Conservation (phyloP, 2,888 invertebrate genomes). For the Ochropacha duplaris region DNA sequence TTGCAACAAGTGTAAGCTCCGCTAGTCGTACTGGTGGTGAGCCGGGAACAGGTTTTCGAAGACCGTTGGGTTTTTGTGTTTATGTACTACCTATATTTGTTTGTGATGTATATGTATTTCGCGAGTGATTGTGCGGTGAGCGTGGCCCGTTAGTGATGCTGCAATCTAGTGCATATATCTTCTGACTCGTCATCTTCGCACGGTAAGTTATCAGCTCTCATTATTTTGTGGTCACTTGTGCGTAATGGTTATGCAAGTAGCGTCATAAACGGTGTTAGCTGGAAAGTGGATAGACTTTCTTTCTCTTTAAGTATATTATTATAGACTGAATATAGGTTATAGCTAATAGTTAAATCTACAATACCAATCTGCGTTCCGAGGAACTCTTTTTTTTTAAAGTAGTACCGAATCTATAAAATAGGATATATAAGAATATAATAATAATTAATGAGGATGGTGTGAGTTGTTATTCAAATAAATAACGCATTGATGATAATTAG, state of each 20-base stretch:
- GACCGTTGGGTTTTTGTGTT: conserved; percentile 73
- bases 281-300: conserved; percentile 28
- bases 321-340: not conserved
- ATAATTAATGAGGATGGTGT: no score
- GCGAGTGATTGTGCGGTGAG: conserved; percentile 56
- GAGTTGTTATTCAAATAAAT: no score
- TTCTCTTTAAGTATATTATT: conserved; percentile 14
- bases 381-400: no score
- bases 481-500: no score
- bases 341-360: not conserved
- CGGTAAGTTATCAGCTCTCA: conserved; percentile 47
- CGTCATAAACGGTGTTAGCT: conserved; percentile 22
- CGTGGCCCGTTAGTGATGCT: conserved; percentile 61
- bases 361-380: not conserved
- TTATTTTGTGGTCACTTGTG: conserved; percentile 26
- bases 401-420: no score
- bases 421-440: no score
- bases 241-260: conserved; percentile 47
- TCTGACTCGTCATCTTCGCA: conserved; percentile 45
- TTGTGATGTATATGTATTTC: conserved; percentile 53
- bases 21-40: conserved; percentile 50
- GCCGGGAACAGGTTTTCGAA: conserved; percentile 66
- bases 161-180: conserved; percentile 47
- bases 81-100: conserved; percentile 65
- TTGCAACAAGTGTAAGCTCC: conserved; percentile 69